Evolutionary conservation across 2,797 vertebrate genomes (phyloP).

Genomic region (Parambassis ranga): DNA sequence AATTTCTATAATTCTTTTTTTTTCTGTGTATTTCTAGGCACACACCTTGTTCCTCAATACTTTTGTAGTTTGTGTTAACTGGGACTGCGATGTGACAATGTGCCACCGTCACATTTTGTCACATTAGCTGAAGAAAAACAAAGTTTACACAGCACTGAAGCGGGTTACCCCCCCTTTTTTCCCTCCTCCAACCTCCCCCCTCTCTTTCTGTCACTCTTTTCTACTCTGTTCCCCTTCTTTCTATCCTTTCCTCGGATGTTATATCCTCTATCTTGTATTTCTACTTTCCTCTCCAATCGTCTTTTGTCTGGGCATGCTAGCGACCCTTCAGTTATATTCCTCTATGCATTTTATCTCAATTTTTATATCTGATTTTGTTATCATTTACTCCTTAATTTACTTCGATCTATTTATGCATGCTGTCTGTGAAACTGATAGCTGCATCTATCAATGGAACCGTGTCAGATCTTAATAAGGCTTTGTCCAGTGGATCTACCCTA

Average conservation of each 20-base stretch:
- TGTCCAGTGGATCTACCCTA: slow-evolving; percentile 98
- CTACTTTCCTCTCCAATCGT: slow-evolving; percentile 81
- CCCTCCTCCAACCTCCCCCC: slow-evolving; percentile 79
- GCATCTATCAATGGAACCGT: slow-evolving; percentile 99
- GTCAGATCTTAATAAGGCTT: slow-evolving; percentile 99
- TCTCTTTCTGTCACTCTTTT: slow-evolving; percentile 72
- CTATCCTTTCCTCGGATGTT: slow-evolving; percentile 65
- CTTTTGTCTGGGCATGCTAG: slow-evolving; percentile 89
- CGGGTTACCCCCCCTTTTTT: slow-evolving; percentile 83
- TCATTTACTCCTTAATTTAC: slow-evolving; percentile 84
- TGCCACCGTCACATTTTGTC: slow-evolving; percentile 88
- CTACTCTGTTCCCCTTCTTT: slow-evolving; percentile 70
- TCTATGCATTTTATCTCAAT: slow-evolving; percentile 88
- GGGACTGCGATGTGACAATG: slow-evolving; percentile 94
- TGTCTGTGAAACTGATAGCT: slow-evolving; percentile 99
- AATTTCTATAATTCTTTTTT: slow-evolving; percentile 62
- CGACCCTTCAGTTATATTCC: slow-evolving; percentile 88
- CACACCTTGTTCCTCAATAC: slow-evolving; percentile 74
- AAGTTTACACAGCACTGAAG: slow-evolving; percentile 90
- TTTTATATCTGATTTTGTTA: slow-evolving; percentile 82
- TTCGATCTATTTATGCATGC: slow-evolving; percentile 95
- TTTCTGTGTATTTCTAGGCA: slow-evolving; percentile 73
- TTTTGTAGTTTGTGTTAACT: slow-evolving; percentile 84
- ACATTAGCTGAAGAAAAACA: slow-evolving; percentile 86
- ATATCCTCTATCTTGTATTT: slow-evolving; percentile 71